Conservation (phyloP, 2,113 vertebrate genomes). For the Cnemophilus loriae region DNA sequence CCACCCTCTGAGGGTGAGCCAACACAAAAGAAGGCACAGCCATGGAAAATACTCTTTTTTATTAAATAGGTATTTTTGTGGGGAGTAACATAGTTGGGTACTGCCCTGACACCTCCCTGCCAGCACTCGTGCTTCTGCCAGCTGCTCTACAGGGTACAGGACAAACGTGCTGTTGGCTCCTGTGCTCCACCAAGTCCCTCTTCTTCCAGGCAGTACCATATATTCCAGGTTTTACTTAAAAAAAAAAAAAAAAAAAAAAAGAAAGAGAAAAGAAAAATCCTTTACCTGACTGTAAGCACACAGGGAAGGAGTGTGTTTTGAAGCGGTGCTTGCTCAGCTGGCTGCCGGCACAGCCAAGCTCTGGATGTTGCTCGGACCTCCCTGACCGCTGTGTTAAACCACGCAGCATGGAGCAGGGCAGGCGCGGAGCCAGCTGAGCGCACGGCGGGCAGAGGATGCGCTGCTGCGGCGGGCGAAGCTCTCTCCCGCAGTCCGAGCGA, state of each 20-base stretch:
- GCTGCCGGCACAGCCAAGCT: background rate
- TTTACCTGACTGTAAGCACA: background rate
- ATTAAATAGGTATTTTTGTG: background rate
- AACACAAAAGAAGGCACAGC: background rate
- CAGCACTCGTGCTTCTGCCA: background rate
- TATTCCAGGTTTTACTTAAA: background rate
- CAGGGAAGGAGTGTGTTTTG: background rate
- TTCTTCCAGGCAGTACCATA: background rate
- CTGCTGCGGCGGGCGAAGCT: background rate
- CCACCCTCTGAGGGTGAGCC: background rate
- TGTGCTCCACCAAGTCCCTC: background rate
- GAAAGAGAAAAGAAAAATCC: too few relatives aligned
- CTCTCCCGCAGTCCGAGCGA: rapidly evolving
- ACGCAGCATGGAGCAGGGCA: background rate
- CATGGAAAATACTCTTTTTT: background rate
- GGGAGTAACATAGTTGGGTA: background rate
- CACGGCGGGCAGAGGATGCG: background rate
- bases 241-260: background rate
- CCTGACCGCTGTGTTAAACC: background rate
- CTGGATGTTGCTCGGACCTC: background rate
- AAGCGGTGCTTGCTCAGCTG: background rate
- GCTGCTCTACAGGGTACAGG: background rate
- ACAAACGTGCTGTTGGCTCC: background rate
- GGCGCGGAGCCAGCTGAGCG: background rate
- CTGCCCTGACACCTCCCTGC: background rate